Evolutionary conservation across 2,888 invertebrate genomes (phyloP), one percentile per base, ranked within the genome.

Genomic region (Drosophila falleni): DNA sequence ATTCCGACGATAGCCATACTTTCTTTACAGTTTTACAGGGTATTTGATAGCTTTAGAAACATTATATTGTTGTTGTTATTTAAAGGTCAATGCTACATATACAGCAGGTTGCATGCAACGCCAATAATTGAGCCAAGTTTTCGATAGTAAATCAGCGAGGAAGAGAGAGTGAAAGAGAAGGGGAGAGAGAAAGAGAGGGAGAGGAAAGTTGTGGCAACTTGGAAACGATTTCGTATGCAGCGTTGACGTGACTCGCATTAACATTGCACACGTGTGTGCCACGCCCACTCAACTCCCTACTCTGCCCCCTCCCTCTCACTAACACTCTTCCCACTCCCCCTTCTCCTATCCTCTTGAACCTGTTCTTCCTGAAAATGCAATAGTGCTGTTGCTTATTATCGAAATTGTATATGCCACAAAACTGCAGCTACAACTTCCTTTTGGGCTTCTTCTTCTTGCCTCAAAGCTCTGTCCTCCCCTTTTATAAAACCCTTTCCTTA

Each of bases 171-270:
- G 31, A 19, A 13, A 26, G 23, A 9, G n/a, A 19, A n/a, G 35
- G 6, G 13, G 11, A 41, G 11, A 8, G 10, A 47, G 19, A 3
- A n/a, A n/a, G 15, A 3, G 41, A 19, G 31, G 16, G 15, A 39
- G 16, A n/a, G 50, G 56, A 68, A 77, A 63, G 42, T 71, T 71
- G 26, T 35, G 60, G 61, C n/a, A 78, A 78, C 63, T 79, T 79
- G 61, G 44, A 74, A 85, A 71, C 87, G 75, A 85, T 88, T 83
- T 80, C 80, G 74, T 83, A 85, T 87, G 85, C 88, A 81, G 88
- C 79, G 88, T 81, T 86, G 86, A 88, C 86, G 86, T 86, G 86
- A 86, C 86, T 86, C 80, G 88, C 87, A 88, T 88, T 81, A 87
- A 77, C 83, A 71, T 78, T 78, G 78, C 77, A 81, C 84, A 81